phyloP scores from a whole-genome alignment of 2,888 invertebrate species.

The Protophormia terraenovae region DNA sequence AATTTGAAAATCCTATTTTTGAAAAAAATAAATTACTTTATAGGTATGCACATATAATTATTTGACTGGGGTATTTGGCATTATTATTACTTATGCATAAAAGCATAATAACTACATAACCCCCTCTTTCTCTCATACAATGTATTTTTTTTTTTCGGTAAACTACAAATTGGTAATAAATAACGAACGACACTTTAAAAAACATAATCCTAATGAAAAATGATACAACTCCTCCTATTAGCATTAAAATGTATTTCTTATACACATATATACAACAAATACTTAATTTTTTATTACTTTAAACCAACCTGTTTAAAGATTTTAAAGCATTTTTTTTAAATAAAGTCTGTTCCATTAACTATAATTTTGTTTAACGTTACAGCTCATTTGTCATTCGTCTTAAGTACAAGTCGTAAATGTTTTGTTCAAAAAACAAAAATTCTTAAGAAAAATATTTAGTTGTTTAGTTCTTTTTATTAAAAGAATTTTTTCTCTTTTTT shows the following conservation, averaged over 20 bases:
- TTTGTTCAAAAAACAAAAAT: slow-evolving; percentile 9
- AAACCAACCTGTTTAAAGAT: slow-evolving; percentile 45
- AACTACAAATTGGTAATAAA: no score
- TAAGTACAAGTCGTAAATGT: slow-evolving; percentile 61
- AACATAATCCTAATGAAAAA: no score
- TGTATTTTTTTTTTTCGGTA: no score
- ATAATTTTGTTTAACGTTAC: slow-evolving; percentile 32
- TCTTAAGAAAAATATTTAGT: slow-evolving; percentile 1
- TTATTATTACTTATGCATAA: no score
- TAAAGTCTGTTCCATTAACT: slow-evolving; percentile 9
- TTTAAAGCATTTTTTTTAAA: neutral
- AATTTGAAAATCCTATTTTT: no score
- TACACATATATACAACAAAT: neutral
- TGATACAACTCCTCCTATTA: neutral
- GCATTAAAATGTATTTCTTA: neutral
- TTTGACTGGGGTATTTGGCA: no score
- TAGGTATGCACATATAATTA: no score
- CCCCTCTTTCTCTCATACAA: no score
- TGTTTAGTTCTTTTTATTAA: neutral
- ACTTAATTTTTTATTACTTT: slow-evolving; percentile 10
- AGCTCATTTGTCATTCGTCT: slow-evolving; percentile 65
- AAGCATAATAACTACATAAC: no score
- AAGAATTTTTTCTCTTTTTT: neutral
- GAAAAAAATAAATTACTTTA: no score
- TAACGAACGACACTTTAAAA: neutral